phyloP scores from a whole-genome alignment of 2,113 vertebrate species.

The Myrmophylax atrothorax region DNA sequence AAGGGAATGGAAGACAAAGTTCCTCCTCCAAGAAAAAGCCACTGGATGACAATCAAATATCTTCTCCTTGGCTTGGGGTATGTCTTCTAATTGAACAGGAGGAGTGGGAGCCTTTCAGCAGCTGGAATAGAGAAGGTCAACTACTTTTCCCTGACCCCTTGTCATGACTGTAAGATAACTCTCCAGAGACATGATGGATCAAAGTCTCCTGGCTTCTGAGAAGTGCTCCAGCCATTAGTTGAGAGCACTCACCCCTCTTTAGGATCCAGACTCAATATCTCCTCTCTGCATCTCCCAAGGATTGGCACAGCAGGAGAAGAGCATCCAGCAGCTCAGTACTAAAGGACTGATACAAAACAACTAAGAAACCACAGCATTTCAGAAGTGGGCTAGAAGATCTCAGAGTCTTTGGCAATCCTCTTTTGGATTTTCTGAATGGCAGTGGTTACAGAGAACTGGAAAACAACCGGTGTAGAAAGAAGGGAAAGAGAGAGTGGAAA shows the following conservation, averaged over 20 bases:
- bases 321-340: not conserved
- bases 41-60: not conserved
- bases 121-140: not conserved
- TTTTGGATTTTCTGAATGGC: not conserved
- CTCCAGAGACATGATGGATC: not conserved
- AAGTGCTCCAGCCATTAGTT: not conserved
- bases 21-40: not conserved
- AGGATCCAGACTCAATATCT: not conserved
- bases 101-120: not conserved
- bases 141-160: not conserved
- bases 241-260: not conserved
- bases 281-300: accelerated
- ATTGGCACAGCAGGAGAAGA: not conserved
- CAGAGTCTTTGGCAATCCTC: not conserved
- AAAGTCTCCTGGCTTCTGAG: not conserved
- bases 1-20: not conserved
- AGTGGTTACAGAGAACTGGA: not conserved
- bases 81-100: not conserved
- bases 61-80: not conserved
- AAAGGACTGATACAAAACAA: not conserved
- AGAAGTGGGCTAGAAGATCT: not conserved
- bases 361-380: not conserved
- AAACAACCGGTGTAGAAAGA: not conserved
- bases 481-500: not conserved
- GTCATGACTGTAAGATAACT: not conserved